These are phyloP conservation scores for Drosophila ogumai DNA, from an alignment of 1,140 invertebrate species.

Conservation along the genomic window DNA sequence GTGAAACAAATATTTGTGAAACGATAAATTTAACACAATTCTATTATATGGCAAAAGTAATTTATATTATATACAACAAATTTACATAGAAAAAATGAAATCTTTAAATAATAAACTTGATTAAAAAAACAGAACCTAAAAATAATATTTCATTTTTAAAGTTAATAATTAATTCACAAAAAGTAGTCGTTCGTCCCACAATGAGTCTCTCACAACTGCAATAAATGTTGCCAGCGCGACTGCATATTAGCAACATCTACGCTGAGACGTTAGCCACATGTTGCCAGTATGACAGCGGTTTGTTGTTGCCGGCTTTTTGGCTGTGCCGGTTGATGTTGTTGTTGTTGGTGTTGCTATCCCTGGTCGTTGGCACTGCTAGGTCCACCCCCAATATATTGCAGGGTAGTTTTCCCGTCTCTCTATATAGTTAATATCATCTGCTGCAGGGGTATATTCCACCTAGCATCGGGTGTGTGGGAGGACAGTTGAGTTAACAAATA, in stretches of 20 bases:
- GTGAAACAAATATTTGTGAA: too few relatives aligned
- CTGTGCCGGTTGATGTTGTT: slow-evolving; percentile 27
- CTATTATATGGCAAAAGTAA: too few relatives aligned
- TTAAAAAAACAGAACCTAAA: too few relatives aligned
- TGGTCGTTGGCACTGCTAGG: slow-evolving; percentile 53
- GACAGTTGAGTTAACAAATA: slow-evolving; percentile 20
- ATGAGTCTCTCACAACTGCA: slow-evolving; percentile 4
- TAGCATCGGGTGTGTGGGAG: slow-evolving; percentile 15
- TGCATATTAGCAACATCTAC: slow-evolving; percentile 1
- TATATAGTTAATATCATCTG: slow-evolving; percentile 14
- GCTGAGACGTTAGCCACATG: slow-evolving; percentile 13
- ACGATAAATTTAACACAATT: too few relatives aligned
- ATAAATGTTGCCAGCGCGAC: slow-evolving; percentile 20
- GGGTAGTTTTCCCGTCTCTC: slow-evolving; percentile 61
- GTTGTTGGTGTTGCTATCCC: slow-evolving; percentile 30
- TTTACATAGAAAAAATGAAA: too few relatives aligned
- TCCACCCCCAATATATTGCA: slow-evolving; percentile 30
- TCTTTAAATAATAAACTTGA: too few relatives aligned
- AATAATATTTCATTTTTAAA: too few relatives aligned
- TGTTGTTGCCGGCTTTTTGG: slow-evolving; percentile 79
- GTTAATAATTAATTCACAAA: too few relatives aligned
- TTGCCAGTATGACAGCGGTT: slow-evolving; percentile 26
- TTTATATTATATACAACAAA: too few relatives aligned
- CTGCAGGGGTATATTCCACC: slow-evolving; percentile 31
- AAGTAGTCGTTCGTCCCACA: too few relatives aligned